Conservation (phyloP, 2,888 invertebrate genomes). For the Marasmarcha lunaedactyla region DNA sequence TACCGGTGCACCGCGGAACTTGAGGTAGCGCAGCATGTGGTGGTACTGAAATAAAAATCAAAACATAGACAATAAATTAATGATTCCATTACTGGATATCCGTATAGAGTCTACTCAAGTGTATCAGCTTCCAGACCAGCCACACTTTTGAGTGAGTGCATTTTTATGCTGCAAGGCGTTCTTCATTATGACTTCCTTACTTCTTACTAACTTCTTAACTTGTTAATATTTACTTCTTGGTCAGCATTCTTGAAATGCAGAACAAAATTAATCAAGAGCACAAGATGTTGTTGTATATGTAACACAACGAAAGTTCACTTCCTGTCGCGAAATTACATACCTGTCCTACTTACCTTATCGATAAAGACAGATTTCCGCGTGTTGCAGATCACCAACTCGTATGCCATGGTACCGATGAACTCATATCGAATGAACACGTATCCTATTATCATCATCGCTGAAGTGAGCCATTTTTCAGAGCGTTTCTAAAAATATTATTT, state of each 20-base stretch:
- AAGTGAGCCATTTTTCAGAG: slow-evolving; percentile 40
- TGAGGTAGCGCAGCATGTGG: slow-evolving; percentile 45
- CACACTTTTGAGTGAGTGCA: no score
- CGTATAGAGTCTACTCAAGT: background rate
- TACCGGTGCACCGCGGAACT: slow-evolving; percentile 33
- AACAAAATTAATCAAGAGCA: no score
- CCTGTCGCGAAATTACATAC: no score
- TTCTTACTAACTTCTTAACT: no score
- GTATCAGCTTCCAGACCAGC: background rate
- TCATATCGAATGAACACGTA: slow-evolving; percentile 39
- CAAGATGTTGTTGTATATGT: no score
- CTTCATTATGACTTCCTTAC: no score
- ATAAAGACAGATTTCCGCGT: slow-evolving; percentile 36
- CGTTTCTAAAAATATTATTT: background rate
- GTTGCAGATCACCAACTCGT: slow-evolving; percentile 40
- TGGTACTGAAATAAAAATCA: slow-evolving; percentile 33
- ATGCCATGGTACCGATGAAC: slow-evolving; percentile 45
- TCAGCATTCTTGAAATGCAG: no score
- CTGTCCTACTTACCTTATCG: slow-evolving; percentile 39
- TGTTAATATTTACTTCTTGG: no score
- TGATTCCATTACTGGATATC: background rate
- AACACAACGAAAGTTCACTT: no score
- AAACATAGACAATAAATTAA: background rate
- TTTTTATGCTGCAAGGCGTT: no score
- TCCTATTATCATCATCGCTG: slow-evolving; percentile 37